phyloP scores from a whole-genome alignment of 2,797 vertebrate species.

The Numenius phaeopus region DNA sequence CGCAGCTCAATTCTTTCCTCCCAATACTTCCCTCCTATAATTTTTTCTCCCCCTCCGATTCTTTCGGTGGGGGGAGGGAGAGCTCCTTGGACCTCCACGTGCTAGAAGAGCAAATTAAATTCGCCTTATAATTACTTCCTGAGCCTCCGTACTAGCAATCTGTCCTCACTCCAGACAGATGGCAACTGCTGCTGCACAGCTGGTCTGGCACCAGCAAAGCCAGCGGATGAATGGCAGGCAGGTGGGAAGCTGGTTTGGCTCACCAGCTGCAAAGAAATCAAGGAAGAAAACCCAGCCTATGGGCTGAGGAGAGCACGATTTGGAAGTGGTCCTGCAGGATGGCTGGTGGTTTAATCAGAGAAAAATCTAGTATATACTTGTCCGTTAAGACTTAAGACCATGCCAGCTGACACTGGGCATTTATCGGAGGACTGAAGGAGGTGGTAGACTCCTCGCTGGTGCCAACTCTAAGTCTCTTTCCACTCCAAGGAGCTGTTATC shows the following conservation, averaged over 20 bases:
- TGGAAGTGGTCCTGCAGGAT: not conserved
- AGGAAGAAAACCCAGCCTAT: not conserved
- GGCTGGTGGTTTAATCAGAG: not conserved
- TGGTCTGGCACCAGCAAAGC: not conserved
- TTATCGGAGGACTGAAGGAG: not conserved
- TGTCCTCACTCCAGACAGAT: not conserved
- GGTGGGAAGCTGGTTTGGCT: not conserved
- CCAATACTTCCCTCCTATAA: not conserved
- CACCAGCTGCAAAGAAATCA: not conserved
- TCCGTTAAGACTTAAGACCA: not conserved
- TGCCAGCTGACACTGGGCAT: not conserved
- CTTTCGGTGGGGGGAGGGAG: accelerated
- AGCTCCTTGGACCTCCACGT: not conserved
- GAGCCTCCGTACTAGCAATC: not conserved
- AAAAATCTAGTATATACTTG: not conserved
- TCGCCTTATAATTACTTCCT: not conserved
- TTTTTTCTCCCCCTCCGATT: not conserved
- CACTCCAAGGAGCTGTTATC: not conserved
- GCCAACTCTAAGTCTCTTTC: not conserved
- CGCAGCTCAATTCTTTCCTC: not conserved
- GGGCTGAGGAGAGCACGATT: accelerated
- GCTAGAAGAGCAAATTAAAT: conserved; percentile 11
- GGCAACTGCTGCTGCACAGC: conserved; percentile 42
- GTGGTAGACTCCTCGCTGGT: not conserved
- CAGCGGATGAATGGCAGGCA: not conserved